Percentiles rank a stretch among this genome's conserved stretches.
Evolutionary conservation across 2,113 vertebrate species (phyloP).

Genomic region (Fregata magnificens): DNA sequence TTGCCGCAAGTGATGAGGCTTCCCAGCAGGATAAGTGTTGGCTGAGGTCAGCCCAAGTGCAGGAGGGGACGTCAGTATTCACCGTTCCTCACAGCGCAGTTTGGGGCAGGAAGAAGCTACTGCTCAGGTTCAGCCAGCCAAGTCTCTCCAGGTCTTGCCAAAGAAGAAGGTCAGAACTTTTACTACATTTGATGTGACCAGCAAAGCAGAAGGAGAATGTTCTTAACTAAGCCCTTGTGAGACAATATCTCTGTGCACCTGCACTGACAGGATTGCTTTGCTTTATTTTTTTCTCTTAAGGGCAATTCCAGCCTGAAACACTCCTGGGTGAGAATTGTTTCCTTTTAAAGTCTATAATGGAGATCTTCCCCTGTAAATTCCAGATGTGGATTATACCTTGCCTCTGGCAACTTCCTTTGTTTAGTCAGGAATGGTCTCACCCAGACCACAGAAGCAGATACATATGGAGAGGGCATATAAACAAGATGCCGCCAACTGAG

Average conservation of each 20-base stretch:
- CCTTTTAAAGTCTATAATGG: not conserved
- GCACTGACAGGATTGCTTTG: not conserved
- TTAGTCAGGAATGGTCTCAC: not conserved
- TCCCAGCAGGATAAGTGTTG: not conserved
- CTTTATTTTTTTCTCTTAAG: not conserved
- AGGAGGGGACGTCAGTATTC: not conserved
- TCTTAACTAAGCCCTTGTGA: not conserved
- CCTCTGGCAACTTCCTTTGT: not conserved
- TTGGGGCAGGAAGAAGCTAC: not conserved
- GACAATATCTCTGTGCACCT: not conserved
- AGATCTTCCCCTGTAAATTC: not conserved
- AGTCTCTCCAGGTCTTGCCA: not conserved
- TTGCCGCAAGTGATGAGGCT: not conserved
- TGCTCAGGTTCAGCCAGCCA: not conserved
- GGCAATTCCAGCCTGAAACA: not conserved
- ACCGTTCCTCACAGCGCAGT: not conserved
- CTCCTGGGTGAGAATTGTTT: not conserved
- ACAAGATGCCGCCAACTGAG: not conserved
- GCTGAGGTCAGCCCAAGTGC: not conserved
- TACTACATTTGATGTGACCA: not conserved
- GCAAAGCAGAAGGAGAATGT: not conserved
- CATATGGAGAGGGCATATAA: not conserved
- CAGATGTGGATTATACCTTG: not conserved
- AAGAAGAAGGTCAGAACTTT: not conserved
- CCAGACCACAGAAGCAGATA: not conserved